These are phyloP conservation scores for Buphagus erythrorhynchus DNA, from an alignment of 2,797 vertebrate species.

Conservation along the genomic window DNA sequence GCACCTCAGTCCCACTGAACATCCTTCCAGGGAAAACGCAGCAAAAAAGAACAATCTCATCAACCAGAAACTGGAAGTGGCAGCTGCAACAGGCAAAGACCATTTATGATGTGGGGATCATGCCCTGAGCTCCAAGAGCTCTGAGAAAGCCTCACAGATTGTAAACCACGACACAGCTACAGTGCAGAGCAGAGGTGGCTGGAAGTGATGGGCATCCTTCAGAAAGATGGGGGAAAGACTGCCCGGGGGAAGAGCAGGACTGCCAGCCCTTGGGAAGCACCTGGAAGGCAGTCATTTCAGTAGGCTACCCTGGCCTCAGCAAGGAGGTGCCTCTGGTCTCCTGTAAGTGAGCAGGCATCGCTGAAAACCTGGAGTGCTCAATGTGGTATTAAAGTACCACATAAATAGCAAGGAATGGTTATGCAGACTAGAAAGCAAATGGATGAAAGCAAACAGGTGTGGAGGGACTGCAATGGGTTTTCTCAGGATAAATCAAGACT, in stretches of 20 bases:
- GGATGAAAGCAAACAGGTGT: background rate
- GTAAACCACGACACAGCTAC: fast-evolving
- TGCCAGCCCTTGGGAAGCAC: background rate
- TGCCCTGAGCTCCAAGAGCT: background rate
- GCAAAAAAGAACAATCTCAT: background rate
- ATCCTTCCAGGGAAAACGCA: background rate
- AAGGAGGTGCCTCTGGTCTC: background rate
- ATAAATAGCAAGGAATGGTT: background rate
- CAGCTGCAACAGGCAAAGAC: fast-evolving
- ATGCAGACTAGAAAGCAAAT: background rate
- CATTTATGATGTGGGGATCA: background rate
- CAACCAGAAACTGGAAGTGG: background rate
- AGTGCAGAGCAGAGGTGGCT: background rate
- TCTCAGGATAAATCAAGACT: background rate
- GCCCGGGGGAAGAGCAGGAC: background rate
- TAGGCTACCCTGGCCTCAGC: background rate
- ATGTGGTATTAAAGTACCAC: background rate
- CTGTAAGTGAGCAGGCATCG: background rate
- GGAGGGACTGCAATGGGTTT: background rate
- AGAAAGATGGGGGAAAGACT: background rate
- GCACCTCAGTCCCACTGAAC: background rate
- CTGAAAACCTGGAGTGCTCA: background rate
- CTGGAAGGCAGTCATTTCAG: background rate
- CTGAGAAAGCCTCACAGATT: background rate
- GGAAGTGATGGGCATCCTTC: background rate